These are phyloP conservation scores for Ylistrum balloti DNA, from an alignment of 1,140 invertebrate species.

Conservation along the genomic window DNA sequence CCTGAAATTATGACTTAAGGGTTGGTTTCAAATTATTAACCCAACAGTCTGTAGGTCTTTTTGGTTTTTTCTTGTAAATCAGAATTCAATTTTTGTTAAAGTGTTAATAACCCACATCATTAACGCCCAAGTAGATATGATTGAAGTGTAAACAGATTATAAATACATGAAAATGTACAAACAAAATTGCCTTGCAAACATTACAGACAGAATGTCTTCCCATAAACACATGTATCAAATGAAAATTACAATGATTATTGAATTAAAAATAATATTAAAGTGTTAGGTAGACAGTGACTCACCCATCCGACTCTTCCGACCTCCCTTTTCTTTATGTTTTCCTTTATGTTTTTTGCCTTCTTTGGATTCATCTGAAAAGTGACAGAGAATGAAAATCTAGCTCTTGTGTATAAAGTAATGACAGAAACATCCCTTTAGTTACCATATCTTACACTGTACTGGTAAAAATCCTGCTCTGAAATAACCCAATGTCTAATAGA, in stretches of 20 bases:
- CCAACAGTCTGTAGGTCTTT: too few relatives aligned
- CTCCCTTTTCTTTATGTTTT: slow-evolving; percentile 62
- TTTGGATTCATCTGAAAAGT: slow-evolving; percentile 51
- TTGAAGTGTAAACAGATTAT: neutral
- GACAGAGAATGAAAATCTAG: neutral
- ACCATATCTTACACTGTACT: too few relatives aligned
- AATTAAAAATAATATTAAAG: neutral
- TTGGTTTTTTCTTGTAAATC: too few relatives aligned
- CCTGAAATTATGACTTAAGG: too few relatives aligned
- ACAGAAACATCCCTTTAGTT: too few relatives aligned
- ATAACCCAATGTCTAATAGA: too few relatives aligned
- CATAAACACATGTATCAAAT: neutral
- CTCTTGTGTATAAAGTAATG: too few relatives aligned
- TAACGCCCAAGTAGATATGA: too few relatives aligned
- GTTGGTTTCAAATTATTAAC: too few relatives aligned
- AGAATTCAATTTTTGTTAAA: too few relatives aligned
- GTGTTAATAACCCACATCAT: too few relatives aligned
- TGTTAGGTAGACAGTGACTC: neutral
- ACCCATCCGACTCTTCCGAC: slow-evolving; percentile 75
- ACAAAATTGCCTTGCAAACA: neutral
- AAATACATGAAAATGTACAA: neutral
- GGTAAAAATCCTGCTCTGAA: too few relatives aligned
- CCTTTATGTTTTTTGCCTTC: slow-evolving; percentile 47
- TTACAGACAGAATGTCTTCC: neutral
- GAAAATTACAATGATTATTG: neutral